Evolutionary conservation across 1,140 invertebrate genomes (phyloP).

Genomic region (Cepaea nemoralis): DNA sequence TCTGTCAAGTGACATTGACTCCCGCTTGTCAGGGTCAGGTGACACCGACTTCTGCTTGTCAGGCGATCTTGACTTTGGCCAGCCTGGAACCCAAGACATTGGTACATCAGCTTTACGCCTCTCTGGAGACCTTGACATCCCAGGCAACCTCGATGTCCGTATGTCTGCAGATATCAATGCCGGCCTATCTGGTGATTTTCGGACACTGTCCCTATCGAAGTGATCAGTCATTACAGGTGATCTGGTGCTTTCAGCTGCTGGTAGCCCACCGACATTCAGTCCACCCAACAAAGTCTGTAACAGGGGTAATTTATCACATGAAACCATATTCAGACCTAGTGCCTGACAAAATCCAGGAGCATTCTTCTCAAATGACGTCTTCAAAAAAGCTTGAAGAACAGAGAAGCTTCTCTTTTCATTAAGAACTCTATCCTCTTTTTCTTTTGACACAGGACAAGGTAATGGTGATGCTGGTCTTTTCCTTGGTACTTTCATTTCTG

Average conservation of each 20-base stretch:
- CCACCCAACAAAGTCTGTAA: too few species aligned
- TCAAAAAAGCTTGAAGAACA: neutral
- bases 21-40: neutral
- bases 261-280: neutral
- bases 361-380: neutral
- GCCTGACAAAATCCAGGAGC: neutral
- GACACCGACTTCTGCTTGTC: too few species aligned
- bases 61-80: too few species aligned
- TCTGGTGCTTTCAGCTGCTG: neutral
- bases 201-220: neutral
- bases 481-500: too few species aligned
- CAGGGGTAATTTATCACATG: neutral
- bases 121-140: too few species aligned
- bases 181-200: neutral
- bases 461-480: conserved; percentile 7
- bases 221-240: neutral
- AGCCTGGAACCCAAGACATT: too few species aligned
- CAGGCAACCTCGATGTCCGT: too few species aligned
- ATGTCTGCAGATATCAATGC: neutral
- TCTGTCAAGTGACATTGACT: neutral
- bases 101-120: too few species aligned
- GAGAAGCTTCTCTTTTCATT: neutral
- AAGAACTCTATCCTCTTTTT: neutral
- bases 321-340: neutral
- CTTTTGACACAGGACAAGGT: neutral